These are phyloP conservation scores for Steromphala cineraria DNA, from an alignment of 2,888 invertebrate genomes.

Conservation along the genomic window DNA sequence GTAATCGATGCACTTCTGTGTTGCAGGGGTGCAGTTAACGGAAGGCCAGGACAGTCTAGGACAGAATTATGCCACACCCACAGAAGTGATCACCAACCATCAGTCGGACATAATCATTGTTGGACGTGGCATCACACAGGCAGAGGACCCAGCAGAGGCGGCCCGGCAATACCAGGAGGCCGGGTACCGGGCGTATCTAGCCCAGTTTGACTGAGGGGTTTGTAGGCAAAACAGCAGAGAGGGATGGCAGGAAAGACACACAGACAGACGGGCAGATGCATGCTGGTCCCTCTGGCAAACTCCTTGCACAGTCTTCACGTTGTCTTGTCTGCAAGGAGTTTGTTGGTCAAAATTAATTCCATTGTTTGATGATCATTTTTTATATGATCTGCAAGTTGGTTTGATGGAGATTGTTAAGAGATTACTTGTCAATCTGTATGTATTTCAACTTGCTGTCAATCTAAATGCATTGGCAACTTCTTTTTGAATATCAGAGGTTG, in stretches of 20 bases:
- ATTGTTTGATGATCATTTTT: too few relatives aligned
- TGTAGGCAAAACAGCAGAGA: not conserved
- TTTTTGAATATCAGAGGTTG: too few relatives aligned
- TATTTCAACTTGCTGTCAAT: too few relatives aligned
- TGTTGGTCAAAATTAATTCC: too few relatives aligned
- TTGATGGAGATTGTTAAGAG: too few relatives aligned
- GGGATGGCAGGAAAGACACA: not conserved
- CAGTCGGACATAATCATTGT: constrained; percentile 96
- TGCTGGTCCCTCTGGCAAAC: too few relatives aligned
- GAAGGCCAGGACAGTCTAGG: constrained; percentile 85
- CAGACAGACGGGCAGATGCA: too few relatives aligned
- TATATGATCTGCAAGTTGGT: too few relatives aligned
- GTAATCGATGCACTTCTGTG: not conserved
- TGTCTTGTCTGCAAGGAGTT: too few relatives aligned
- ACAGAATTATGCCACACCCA: constrained; percentile 91
- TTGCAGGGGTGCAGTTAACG: constrained; percentile 84
- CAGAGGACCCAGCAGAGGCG: constrained; percentile 80
- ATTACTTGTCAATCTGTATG: too few relatives aligned
- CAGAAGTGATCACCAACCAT: constrained; percentile 85
- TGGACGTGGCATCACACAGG: constrained; percentile 87
- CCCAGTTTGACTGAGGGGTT: constrained; percentile 3
- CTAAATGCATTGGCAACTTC: too few relatives aligned
- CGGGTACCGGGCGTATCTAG: constrained; percentile 82
- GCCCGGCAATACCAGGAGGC: constrained; percentile 84
- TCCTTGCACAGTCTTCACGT: too few relatives aligned